Evolutionary conservation across 2,113 vertebrate species (phyloP).

Genomic region (Xiphophorus maculatus): DNA sequence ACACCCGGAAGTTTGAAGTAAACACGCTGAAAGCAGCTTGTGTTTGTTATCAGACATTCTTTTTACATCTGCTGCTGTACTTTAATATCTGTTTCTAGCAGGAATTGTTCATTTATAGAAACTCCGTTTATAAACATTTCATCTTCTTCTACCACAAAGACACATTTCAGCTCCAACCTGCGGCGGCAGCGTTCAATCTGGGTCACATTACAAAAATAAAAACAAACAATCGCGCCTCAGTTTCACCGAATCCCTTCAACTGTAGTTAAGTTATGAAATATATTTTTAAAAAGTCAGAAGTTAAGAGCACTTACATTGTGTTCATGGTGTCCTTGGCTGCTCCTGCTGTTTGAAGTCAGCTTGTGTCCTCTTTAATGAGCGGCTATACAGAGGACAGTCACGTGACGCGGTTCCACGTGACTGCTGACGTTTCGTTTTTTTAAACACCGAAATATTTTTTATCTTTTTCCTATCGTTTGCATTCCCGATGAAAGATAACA

Average conservation of each 20-base stretch:
- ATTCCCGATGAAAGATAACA: no score
- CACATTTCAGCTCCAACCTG: not conserved
- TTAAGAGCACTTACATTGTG: conserved; percentile 53
- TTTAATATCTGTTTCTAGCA: not conserved
- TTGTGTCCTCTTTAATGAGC: not conserved
- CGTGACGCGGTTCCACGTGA: conserved; percentile 59
- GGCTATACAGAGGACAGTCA: conserved; percentile 26
- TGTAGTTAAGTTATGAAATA: not conserved
- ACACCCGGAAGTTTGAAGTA: not conserved
- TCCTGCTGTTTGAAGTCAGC: accelerated
- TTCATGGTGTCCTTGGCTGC: conserved; percentile 54
- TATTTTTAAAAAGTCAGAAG: not conserved
- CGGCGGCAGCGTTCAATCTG: conserved; percentile 9
- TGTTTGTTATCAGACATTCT: not conserved
- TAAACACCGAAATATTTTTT: not conserved
- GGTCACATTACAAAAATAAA: conserved; percentile 34
- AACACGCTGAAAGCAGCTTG: not conserved
- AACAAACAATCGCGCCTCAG: not conserved
- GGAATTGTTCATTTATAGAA: not conserved
- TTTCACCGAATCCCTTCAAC: not conserved
- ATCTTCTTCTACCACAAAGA: no score
- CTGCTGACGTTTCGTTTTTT: not conserved
- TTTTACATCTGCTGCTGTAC: not conserved
- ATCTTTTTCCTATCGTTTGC: no score
- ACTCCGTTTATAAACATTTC: not conserved